These are phyloP conservation scores for Drosophila subquinaria DNA, from an alignment of 2,888 invertebrate species.

Conservation along the genomic window DNA sequence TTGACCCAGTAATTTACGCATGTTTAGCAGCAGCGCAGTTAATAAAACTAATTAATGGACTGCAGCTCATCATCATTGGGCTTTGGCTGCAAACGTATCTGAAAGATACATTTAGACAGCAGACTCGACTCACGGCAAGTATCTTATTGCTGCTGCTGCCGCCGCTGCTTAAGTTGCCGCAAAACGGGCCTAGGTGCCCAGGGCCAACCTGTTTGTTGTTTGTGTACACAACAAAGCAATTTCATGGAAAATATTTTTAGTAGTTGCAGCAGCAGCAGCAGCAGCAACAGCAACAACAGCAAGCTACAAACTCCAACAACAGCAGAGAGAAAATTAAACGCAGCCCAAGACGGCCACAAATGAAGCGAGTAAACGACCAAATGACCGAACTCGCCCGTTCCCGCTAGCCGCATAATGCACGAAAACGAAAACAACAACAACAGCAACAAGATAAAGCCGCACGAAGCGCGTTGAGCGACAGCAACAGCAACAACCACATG, in stretches of 20 bases:
- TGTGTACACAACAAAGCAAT: conserved; percentile 73
- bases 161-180: conserved; percentile 16
- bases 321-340: conserved; percentile 66
- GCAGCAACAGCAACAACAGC: conserved; percentile 57
- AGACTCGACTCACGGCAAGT: conserved; percentile 3
- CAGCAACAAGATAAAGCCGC: conserved; percentile 60
- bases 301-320: conserved; percentile 20
- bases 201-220: conserved; percentile 74
- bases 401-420: conserved; percentile 45
- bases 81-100: conserved; percentile 35
- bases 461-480: conserved; percentile 54
- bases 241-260: conserved; percentile 79
- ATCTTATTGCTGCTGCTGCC: conserved; percentile 15
- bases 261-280: conserved; percentile 56
- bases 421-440: conserved; percentile 12
- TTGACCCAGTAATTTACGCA: conserved; percentile 80
- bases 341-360: conserved; percentile 57
- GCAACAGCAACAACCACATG: conserved; percentile 28
- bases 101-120: conserved; percentile 12
- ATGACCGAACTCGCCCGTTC: conserved; percentile 33
- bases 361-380: conserved; percentile 57
- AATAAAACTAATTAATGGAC: conserved; percentile 79
- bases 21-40: conserved; percentile 75
- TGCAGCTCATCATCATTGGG: conserved; percentile 44
- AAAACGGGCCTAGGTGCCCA: conserved; percentile 40